Base-by-base conservation (phyloP, 2,797 vertebrate species). In the Esox masquinongy region DNA sequence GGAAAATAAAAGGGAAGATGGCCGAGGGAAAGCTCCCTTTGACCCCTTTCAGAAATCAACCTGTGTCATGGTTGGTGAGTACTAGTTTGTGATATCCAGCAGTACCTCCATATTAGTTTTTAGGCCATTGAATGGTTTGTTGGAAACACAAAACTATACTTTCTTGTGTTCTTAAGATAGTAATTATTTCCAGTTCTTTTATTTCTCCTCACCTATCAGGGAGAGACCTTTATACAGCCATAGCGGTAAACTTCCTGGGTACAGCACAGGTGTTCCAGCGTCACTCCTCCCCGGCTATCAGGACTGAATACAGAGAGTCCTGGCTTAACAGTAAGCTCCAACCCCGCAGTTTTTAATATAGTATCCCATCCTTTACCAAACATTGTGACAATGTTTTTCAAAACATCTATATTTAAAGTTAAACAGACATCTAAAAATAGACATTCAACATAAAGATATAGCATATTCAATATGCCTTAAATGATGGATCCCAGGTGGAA, bases 241-340 rank as follows among this genome's bases (percentile, higher is more conserved):
- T 49, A 0, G 15, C 24, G 8, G 8, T 53, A 2, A 51, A 71
- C 26, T n/a, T 71, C 29, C 49, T 71, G 70, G 70, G 70, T 24
- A 71, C 49, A 16, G 26, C 29, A 26, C 26, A 24, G 15, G 70
- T 71, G 47, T 53, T 53, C 16, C 70, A 71, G 49, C 47, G 49
- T 15, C 22, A 24, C 24, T 71, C 70, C 22, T 71, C 24, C 26
- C 2, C 26, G 3, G 24, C 26, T 6, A 11, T 71, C n/a, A 71
- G 70, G 26, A 71, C 49, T 15, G 70, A 71, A 53, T 8, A 17
- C 17, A 71, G 70, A 17, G 19, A 12, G 22, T 50, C 26, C 49
- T 71, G 49, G 49, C 17, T 71, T 15, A 71, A 53, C 70, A 22
- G 70, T 71, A 53, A 71, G 70, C 34, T 22, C 67, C 56, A 61